Evolutionary conservation across 2,888 invertebrate species (phyloP), one percentile per base, ranked within the genome.

Genomic region (Eretmocerus hayati): DNA sequence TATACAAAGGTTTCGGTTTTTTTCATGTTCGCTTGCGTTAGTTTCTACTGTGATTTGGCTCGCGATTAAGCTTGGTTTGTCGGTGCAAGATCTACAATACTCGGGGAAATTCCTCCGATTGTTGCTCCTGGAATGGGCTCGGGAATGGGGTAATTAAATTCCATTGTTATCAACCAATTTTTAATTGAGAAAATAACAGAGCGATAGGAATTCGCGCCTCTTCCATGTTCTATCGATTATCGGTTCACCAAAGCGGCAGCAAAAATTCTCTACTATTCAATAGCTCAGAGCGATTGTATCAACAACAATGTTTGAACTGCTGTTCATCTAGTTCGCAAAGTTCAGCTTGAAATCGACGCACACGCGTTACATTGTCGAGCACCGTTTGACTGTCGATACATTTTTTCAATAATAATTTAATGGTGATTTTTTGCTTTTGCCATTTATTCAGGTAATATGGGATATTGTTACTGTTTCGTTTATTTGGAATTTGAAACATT

Each of bases 161-260:
- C 42, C 23, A n/a, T 16, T n/a, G 44, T 44, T 42, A 37, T 42
- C 44, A 45, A 49, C 49, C 40, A 45, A 41, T 45, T 49, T 49
- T 49, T 41, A 49, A 41, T 45, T 45, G 41, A 40, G 32, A 45
- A 45, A 41, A 30, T 39, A 37, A 30, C 22, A 42, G 32, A n/a
- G n/a, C n/a, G n/a, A n/a, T 9, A 4, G 41, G 35, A 49, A 49
- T 49, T 49, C 41, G 31, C 21, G 35, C 38, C 19, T 15, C 48
- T 32, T n/a, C 48, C 22, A 31, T 42, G 48, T 23, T 22, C 13
- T 39, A 43, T 48, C 42, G 42, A 48, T 48, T 48, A 33, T 21
- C 48, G 37, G 43, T 48, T 22, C 18, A 33, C 33, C 15, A 15
- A 33, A 13, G n/a, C 8, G 18, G 16, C 22, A 33, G 37, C 36